phyloP scores from a whole-genome alignment of 2,888 invertebrate species.

The Ophion slaviceki region DNA sequence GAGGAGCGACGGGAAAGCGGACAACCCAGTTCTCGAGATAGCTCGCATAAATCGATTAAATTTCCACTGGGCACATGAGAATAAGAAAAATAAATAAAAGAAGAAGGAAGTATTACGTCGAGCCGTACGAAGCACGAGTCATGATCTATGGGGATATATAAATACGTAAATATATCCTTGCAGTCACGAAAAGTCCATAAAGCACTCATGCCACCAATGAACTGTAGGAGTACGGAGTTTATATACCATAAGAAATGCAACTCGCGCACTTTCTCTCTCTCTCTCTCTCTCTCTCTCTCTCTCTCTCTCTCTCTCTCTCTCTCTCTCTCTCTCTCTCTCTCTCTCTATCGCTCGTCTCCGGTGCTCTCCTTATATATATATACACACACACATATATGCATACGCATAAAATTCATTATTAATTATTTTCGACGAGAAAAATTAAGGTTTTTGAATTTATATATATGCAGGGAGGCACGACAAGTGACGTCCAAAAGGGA shows the following conservation, averaged over 20 bases:
- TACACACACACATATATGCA: too few species aligned
- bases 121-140: conserved; percentile 7
- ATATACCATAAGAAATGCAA: conserved; percentile 12
- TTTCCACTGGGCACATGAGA: not conserved
- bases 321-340: not conserved
- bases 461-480: too few species aligned
- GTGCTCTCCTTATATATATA: too few species aligned
- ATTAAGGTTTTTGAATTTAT: too few species aligned
- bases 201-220: not conserved
- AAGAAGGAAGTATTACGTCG: not conserved
- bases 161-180: conserved; percentile 19
- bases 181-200: conserved; percentile 14
- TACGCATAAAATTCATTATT: too few species aligned
- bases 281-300: not conserved
- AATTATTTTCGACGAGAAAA: too few species aligned
- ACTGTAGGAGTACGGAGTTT: conserved; percentile 14
- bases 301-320: not conserved
- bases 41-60: conserved; percentile 41
- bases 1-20: not conserved
- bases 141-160: conserved; percentile 15
- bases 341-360: too few species aligned
- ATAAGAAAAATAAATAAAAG: not conserved
- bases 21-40: conserved; percentile 19
- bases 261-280: not conserved
- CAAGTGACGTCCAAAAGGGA: too few species aligned